Evolutionary conservation across 2,797 vertebrate species (phyloP).

Genomic region (Spea hammondii): DNA sequence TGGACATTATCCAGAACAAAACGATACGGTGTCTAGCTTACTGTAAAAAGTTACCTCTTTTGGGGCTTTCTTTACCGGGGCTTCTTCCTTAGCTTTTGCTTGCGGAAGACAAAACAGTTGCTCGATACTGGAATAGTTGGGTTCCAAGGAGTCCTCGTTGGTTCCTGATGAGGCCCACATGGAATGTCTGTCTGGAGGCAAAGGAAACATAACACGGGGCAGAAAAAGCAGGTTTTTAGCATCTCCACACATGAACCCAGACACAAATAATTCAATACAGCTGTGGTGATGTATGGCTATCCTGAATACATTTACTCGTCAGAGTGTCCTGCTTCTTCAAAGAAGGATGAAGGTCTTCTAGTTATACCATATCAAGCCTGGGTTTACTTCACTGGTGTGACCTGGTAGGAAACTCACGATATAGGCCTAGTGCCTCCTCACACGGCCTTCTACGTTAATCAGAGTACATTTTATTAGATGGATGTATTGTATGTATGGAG

Average conservation of each 20-base stretch:
- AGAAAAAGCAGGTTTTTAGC: not conserved
- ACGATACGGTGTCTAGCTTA: not conserved
- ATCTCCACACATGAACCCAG: not conserved
- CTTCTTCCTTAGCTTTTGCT: constrained; percentile 76
- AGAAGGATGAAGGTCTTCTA: no score
- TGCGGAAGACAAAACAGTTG: constrained; percentile 91
- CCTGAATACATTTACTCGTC: no score
- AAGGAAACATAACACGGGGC: not conserved
- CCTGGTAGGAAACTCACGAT: no score
- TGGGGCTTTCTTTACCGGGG: constrained; percentile 81
- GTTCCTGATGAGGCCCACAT: constrained; percentile 84
- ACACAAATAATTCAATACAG: not conserved
- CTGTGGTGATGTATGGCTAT: not conserved
- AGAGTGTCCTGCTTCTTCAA: no score
- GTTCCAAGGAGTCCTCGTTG: constrained; percentile 67
- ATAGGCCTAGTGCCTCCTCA: no score
- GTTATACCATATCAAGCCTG: no score
- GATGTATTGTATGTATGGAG: no score
- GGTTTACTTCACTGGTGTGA: no score
- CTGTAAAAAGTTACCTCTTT: constrained; percentile 79
- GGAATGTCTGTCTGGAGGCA: constrained; percentile 76
- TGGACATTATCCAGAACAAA: not conserved
- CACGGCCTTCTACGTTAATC: no score
- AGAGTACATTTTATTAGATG: no score
- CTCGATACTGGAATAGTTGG: constrained; percentile 90